These are phyloP conservation scores for Pseudomyrmex pallidus DNA, from an alignment of 1,140 invertebrate genomes.

Conservation along the genomic window DNA sequence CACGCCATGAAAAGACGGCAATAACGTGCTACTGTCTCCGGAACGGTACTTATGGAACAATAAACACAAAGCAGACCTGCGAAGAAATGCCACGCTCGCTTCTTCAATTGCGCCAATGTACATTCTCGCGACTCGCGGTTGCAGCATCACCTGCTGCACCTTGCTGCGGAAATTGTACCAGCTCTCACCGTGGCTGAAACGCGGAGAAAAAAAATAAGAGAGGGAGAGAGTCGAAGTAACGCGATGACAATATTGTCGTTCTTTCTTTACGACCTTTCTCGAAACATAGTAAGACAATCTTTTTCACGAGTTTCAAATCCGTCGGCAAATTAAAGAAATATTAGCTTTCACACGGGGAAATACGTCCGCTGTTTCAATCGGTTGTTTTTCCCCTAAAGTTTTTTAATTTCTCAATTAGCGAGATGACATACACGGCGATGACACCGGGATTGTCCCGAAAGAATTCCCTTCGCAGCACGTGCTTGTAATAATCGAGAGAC, in stretches of 20 bases:
- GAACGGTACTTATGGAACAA: neutral
- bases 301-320: too few relatives aligned
- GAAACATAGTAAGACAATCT: too few relatives aligned
- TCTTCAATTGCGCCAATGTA: slow-evolving; percentile 90
- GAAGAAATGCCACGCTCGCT: slow-evolving; percentile 90
- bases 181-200: slow-evolving; percentile 91
- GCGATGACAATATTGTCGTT: neutral
- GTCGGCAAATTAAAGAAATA: too few relatives aligned
- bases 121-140: slow-evolving; percentile 90
- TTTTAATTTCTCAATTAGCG: neutral
- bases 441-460: slow-evolving; percentile 90
- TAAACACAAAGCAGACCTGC: slow-evolving; percentile 85
- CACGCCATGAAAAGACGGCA: neutral
- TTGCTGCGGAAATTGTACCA: slow-evolving; percentile 93
- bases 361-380: too few relatives aligned
- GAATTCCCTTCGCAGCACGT: slow-evolving; percentile 89
- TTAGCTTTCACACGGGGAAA: too few relatives aligned
- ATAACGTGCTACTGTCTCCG: slow-evolving; percentile 8
- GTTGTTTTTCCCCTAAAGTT: neutral
- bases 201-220: slow-evolving; percentile 8
- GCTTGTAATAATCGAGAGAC: slow-evolving; percentile 92
- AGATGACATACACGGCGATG: slow-evolving; percentile 90
- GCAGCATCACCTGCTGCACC: slow-evolving; percentile 93
- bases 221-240: neutral
- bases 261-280: neutral